These are phyloP conservation scores for Tupiocoris notatus DNA, from an alignment of 2,888 invertebrate species.

Conservation along the genomic window DNA sequence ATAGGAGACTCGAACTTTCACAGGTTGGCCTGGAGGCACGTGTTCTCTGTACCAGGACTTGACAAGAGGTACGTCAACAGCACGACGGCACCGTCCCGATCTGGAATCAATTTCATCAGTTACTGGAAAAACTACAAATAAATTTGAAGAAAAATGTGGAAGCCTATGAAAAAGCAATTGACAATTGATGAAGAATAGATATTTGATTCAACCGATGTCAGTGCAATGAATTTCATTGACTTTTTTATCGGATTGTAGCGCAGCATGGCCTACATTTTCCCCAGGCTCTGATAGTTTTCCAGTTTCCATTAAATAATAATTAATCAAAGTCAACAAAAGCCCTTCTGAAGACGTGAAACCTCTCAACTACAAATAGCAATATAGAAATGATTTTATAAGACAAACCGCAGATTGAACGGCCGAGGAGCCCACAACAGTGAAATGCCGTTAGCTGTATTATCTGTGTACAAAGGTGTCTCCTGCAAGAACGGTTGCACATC, in stretches of 20 bases:
- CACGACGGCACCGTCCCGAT: constrained; percentile 81
- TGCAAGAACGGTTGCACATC: constrained; percentile 89
- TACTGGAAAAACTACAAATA: background rate
- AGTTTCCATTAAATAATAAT: background rate
- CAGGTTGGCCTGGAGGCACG: constrained; percentile 93
- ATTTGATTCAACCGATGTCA: too few species aligned
- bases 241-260: too few species aligned
- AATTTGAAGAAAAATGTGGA: background rate
- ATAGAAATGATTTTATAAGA: background rate
- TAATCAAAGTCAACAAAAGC: background rate
- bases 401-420: constrained; percentile 78
- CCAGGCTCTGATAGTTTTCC: too few species aligned
- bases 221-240: too few species aligned
- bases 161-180: too few species aligned
- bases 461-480: constrained; percentile 94
- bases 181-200: too few species aligned
- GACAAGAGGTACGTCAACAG: constrained; percentile 95
- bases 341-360: background rate
- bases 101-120: constrained; percentile 17
- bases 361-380: background rate
- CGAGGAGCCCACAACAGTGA: constrained; percentile 96
- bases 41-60: constrained; percentile 97
- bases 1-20: constrained; percentile 93
- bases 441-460: constrained; percentile 98
- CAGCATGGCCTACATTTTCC: too few species aligned